Evolutionary conservation across 2,888 invertebrate species (phyloP).

Genomic region (Stenichneumon culpator): DNA sequence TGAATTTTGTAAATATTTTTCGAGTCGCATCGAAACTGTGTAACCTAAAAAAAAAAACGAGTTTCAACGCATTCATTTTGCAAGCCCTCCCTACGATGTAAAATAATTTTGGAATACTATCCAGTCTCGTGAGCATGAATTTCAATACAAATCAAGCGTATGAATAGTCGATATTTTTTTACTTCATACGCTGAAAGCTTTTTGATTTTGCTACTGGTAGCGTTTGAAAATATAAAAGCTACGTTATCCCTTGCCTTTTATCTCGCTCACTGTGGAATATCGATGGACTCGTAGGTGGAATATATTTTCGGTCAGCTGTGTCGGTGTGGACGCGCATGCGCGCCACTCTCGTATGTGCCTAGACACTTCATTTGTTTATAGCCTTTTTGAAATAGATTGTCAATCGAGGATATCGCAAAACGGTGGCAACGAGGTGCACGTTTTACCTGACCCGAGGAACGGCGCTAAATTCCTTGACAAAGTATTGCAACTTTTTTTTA

Average conservation of each 20-base stretch:
- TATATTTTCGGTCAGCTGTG: constrained; percentile 1
- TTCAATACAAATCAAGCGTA: constrained; percentile 1
- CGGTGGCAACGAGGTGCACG: background rate
- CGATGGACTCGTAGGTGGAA: background rate
- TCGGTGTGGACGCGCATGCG: background rate
- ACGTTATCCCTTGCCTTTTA: background rate
- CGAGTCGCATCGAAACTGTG: no score
- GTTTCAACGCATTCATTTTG: background rate
- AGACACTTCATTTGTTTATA: no score
- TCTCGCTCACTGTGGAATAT: constrained; percentile 11
- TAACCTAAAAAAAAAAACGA: no score
- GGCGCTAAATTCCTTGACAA: background rate
- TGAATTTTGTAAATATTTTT: no score
- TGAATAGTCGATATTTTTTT: background rate
- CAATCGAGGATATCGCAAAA: constrained; percentile 5
- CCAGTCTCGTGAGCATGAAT: background rate
- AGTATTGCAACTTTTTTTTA: background rate
- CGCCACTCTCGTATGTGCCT: background rate
- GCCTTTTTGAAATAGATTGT: background rate
- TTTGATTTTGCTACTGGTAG: constrained; percentile 1
- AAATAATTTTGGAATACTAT: background rate
- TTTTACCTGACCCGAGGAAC: background rate
- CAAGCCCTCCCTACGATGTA: background rate
- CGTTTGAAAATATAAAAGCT: constrained; percentile 6
- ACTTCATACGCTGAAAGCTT: constrained; percentile 10